Conservation (phyloP, 2,888 invertebrate genomes). For the Dyspetes luteomarginatus region DNA sequence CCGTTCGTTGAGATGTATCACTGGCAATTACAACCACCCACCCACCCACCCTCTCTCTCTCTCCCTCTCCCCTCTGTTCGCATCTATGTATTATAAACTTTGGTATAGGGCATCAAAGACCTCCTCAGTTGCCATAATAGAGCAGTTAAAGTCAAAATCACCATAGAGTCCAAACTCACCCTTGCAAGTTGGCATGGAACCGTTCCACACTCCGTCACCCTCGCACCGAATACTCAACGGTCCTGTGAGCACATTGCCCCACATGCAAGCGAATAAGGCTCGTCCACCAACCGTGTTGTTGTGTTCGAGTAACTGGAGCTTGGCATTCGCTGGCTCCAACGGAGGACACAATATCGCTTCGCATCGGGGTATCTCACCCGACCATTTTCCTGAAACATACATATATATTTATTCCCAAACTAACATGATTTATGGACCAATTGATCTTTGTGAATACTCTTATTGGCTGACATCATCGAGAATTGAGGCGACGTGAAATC, state of each 20-base stretch:
- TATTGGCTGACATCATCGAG: no score
- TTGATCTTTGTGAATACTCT: slow-evolving; percentile 12
- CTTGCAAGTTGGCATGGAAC: slow-evolving; percentile 89
- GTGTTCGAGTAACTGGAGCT: slow-evolving; percentile 90
- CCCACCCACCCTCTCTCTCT: no score
- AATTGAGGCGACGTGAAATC: no score
- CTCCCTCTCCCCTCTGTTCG: background rate
- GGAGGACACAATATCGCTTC: slow-evolving; percentile 91
- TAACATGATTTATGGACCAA: slow-evolving; percentile 4
- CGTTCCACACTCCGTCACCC: slow-evolving; percentile 92
- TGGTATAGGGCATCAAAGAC: background rate
- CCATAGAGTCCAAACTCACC: slow-evolving; percentile 84
- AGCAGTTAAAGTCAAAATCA: slow-evolving; percentile 47
- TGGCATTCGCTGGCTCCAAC: slow-evolving; percentile 88
- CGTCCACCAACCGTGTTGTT: slow-evolving; percentile 92
- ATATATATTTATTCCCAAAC: slow-evolving; percentile 15
- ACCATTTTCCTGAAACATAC: slow-evolving; percentile 89
- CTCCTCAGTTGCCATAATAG: slow-evolving; percentile 21
- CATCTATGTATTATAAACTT: background rate
- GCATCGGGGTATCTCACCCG: slow-evolving; percentile 89
- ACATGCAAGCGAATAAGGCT: slow-evolving; percentile 92
- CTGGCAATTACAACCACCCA: slow-evolving; percentile 9
- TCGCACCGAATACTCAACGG: slow-evolving; percentile 92
- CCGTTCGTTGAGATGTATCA: slow-evolving; percentile 26
- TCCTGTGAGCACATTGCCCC: slow-evolving; percentile 92